These are phyloP conservation scores for Drosophila nr. perissopoda DNA, from an alignment of 2,888 invertebrate species.

Conservation along the genomic window DNA sequence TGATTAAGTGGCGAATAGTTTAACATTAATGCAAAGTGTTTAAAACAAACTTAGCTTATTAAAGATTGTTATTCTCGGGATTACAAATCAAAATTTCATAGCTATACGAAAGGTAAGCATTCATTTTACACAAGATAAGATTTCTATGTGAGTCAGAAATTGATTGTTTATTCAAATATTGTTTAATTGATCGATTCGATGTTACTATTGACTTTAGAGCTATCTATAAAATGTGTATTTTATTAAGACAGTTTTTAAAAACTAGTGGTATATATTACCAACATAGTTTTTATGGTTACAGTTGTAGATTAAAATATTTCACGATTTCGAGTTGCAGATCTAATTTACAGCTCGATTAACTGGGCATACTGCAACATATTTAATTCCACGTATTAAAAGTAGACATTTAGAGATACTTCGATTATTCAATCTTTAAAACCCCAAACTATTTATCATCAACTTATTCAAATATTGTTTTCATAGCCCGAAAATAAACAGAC, in stretches of 20 bases:
- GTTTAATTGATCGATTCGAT: slow-evolving; percentile 37
- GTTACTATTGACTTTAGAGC: background rate
- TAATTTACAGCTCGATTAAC: background rate
- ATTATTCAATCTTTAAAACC: background rate
- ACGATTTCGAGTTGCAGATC: background rate
- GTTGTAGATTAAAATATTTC: background rate
- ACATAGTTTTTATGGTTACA: background rate
- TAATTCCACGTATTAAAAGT: background rate
- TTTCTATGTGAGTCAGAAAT: slow-evolving; percentile 25
- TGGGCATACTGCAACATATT: background rate
- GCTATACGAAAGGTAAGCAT: slow-evolving; percentile 31
- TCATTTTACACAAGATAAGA: slow-evolving; percentile 6
- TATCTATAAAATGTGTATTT: background rate
- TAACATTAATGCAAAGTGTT: slow-evolving; percentile 8
- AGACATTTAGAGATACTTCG: background rate
- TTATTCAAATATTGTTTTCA: background rate
- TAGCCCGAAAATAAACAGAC: background rate
- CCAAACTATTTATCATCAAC: background rate
- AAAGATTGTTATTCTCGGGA: slow-evolving; percentile 19
- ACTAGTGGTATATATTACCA: background rate
- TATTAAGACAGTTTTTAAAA: background rate
- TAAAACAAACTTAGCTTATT: background rate
- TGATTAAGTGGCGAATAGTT: background rate
- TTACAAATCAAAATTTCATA: slow-evolving; percentile 32
- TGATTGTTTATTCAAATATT: slow-evolving; percentile 12